Base-by-base conservation (phyloP, 2,888 invertebrate genomes). In the Antheraea yamamai region DNA sequence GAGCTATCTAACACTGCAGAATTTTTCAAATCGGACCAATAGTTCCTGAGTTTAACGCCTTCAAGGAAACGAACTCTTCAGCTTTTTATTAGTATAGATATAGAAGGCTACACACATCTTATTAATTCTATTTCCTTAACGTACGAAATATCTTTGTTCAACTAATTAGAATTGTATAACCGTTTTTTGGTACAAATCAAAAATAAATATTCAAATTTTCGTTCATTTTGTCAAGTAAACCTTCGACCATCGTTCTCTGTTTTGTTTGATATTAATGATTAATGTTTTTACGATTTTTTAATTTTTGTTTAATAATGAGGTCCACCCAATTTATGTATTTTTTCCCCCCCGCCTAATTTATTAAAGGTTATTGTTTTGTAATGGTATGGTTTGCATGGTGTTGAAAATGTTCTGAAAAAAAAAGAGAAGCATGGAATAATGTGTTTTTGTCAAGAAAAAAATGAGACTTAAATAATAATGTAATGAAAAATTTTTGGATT, bases 291-390 rank as follows among this genome's bases (percentile, higher is more conserved):
- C 47, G 47, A 82, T 86, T 84, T 84, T 80, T 83, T 39, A 39
- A 39, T 84, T 84, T 79, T 83, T 79, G 81, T 80, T 81, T 80
- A 79, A 84, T 84, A 80, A 78, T 76, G 84, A 86, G 83, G 83
- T 91, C 89, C 89, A 91, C 83, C 90, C 88, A 84, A 90, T 90
- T 87, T 84, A 72, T 81, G 77, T 55, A 18, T 51, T 73, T 68
- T 47, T 47, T 47, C 7, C 12, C 47, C 47, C 47, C 12, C 8
- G 12, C 47, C 14, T 16, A 66, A 4, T 20, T 35, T 72, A 18
- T 20, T 52, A 0, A 23, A 68, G 55, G 35, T 81, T 81, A 73
- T 61, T n/a, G 55, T 55, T 20, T 23, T 23, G 61, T 77, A 10
- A 10, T 61, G 64, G 26, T 26, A 66, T 66, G 74, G 39, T 26